Base-by-base conservation (phyloP, 2,888 invertebrate genomes). In the Boloria euphrosyne region DNA sequence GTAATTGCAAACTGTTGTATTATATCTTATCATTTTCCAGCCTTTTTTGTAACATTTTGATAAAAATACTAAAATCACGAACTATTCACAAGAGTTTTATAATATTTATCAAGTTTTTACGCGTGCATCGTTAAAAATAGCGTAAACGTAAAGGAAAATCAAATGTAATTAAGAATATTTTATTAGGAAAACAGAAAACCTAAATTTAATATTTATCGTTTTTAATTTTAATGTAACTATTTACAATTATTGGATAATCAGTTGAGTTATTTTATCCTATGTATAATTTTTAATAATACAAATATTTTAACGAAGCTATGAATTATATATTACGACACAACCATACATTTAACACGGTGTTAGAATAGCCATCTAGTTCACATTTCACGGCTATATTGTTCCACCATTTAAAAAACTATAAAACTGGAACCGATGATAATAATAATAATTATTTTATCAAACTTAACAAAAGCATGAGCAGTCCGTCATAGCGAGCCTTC, bases 311-410 rank as follows among this genome's bases (percentile, higher is more conserved):
- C 90, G 86, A 90, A 90, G 87, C 90, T 90, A 90, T 88, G 86
- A 82, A 90, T 90, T 58, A 65, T 58, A 90, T 89, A 86, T 89
- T 91, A 92, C 87, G 92, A 92, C 93, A 93, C 93, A 93, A 93
- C 93, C 93, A 92, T 92, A 92, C 85, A 89, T 89, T 90, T 87
- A 91, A 90, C 89, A 89, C 89, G 91, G 89, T 86, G 88, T 78
- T 78, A 65, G 74, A 74, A 73, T 71, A 82, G 82, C 83, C 81
- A 73, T 73, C 74, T 78, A 71, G 72, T 66, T 66, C 73, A 77
- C 78, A 79, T 79, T 67, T 75, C 74, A 71, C 76, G 83, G 80
- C 84, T 77, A 74, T 76, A 90, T 82, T 84, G 90, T 90, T 84
- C 31, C 87, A 91, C 91, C 90, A 81, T 83, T 73, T 79, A 80